Percentiles rank a stretch among this genome's conserved stretches.
phyloP scores from a whole-genome alignment of 2,113 vertebrate species.

The Hepsetus odoe region DNA sequence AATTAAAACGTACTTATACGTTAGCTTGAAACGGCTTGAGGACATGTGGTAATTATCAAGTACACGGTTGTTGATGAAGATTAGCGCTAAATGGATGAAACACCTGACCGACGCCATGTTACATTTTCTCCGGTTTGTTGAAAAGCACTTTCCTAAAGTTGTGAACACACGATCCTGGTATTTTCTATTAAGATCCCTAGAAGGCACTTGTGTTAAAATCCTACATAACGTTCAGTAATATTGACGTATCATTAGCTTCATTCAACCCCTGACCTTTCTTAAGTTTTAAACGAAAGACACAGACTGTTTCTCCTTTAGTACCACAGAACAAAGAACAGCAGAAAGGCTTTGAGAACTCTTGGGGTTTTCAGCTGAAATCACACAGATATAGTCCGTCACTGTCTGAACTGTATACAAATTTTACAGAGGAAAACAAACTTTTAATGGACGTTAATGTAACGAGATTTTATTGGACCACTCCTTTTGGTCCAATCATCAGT shows the following conservation, averaged over 20 bases:
- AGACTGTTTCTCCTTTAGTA: not conserved
- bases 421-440: no score
- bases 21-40: not conserved
- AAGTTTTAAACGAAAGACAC: not conserved
- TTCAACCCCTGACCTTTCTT: conserved; percentile 64
- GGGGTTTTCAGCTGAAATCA: conserved; percentile 65
- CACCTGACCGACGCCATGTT: conserved; percentile 58
- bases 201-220: conserved; percentile 49
- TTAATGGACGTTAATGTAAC: not conserved
- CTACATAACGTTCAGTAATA: conserved; percentile 31
- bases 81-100: conserved; percentile 20
- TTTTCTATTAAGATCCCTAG: conserved; percentile 9
- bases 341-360: conserved; percentile 26
- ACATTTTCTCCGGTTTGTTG: conserved; percentile 56
- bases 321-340: conserved; percentile 9
- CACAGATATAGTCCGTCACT: not conserved
- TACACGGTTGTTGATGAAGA: not conserved
- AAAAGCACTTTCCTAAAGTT: conserved; percentile 45
- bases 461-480: not conserved
- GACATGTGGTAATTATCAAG: not conserved
- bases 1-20: no score
- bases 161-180: conserved; percentile 33
- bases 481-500: not conserved
- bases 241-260: conserved; percentile 53
- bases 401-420: not conserved